Base-by-base conservation (phyloP, 2,113 vertebrate species). In the Cheirogaleus medius region DNA sequence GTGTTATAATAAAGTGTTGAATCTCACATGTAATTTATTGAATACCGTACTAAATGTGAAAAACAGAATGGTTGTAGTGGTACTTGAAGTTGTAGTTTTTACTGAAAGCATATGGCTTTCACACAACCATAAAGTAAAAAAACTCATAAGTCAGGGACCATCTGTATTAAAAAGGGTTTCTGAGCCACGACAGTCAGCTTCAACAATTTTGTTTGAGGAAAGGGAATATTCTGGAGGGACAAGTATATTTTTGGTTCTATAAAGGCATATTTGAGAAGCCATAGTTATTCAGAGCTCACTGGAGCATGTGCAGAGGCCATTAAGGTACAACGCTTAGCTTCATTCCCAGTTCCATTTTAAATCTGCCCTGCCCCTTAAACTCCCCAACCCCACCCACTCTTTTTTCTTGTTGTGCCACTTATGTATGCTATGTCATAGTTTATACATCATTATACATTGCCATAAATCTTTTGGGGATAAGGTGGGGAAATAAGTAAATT, bases 181-280 rank as follows among this genome's bases (percentile, higher is more conserved):
- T 77, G 42, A 76, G 71, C 64, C 90, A 69, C 14, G 21, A 56
- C 49, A 47, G 49, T 82, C n/a, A 17, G 47, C 58, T 60, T 58
- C 15, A 3, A 63, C 63, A 90, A 73, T 68, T 90, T 63, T 64
- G 29, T 94, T 34, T 91, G 49, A 87, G 56, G 34, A 86, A 93
- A 86, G 54, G 39, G 44, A 77, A 92, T 58, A 87, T 34, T 96
- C 63, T 92, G 78, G 94, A 90, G 92, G 56, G 58, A 68, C 4
- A 14, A 32, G 37, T 69, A 34, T 81, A 85, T 77, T 94, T 95
- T 81, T 34, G 73, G 20, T 91, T 87, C 83, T 93, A 15, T 77
- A 93, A 80, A 94, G 63, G 7, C 42, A 37, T 89, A 54, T 74
- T 86, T 73, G 52, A 89, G 90, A 94, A 94, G 42, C 44, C 17